Conservation (phyloP, 64 coral and sea anemone genomes). For the Montipora foliosa region DNA sequence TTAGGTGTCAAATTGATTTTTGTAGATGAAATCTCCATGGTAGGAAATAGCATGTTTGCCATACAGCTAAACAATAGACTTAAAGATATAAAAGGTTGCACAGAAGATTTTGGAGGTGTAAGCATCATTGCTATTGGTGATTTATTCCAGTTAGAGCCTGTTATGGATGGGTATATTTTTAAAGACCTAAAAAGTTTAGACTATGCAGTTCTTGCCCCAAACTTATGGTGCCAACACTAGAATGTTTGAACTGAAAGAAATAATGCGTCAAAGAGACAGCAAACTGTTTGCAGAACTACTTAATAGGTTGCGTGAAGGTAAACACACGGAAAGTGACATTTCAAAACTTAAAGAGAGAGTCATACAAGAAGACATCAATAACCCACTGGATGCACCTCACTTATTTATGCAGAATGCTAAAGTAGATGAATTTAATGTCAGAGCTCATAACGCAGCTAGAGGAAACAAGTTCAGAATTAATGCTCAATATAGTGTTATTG, state of each 20-base stretch:
- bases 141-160: background rate
- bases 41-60: background rate
- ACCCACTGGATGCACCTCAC: no score
- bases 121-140: conserved; percentile 39
- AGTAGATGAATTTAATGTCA: no score
- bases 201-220: conserved; percentile 8
- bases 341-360: conserved; percentile 6
- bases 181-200: conserved; percentile 12
- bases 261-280: conserved; percentile 19
- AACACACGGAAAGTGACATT: background rate
- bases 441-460: no score
- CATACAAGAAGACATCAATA: background rate
- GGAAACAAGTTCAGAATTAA: no score
- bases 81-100: background rate
- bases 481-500: no score
- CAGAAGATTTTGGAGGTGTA: conserved; percentile 11
- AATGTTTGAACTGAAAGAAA: conserved; percentile 31
- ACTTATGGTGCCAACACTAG: background rate
- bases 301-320: no score
- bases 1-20: background rate
- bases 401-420: no score
- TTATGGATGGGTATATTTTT: conserved; percentile 17
- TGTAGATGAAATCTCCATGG: background rate
- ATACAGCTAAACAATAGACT: background rate
- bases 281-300: conserved; percentile 14